These are phyloP conservation scores for Laticauda laticaudata DNA, from an alignment of 2,113 vertebrate genomes.

Conservation along the genomic window DNA sequence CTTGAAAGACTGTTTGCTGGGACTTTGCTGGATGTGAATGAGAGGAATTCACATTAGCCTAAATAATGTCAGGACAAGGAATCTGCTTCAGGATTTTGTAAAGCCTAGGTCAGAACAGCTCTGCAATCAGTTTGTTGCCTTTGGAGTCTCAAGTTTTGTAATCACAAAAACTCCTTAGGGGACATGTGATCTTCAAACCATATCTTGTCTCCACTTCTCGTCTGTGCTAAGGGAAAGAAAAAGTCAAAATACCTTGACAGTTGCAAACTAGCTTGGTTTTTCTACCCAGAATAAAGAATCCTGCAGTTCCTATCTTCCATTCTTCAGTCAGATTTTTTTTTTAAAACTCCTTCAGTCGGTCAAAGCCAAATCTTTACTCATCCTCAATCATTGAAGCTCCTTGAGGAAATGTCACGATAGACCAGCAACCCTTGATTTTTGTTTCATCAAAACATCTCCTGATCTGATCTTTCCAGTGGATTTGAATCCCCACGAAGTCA, in stretches of 20 bases:
- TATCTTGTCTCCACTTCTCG: not conserved
- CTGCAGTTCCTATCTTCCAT: rapidly evolving
- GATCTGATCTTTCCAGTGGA: not conserved
- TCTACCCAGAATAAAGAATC: too few relatives aligned
- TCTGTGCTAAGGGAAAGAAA: not conserved
- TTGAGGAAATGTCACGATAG: not conserved
- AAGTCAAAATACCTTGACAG: rapidly evolving
- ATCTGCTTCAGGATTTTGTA: too few relatives aligned
- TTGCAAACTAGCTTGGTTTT: not conserved
- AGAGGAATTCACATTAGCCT: too few relatives aligned
- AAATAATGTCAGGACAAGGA: too few relatives aligned
- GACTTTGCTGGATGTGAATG: too few relatives aligned
- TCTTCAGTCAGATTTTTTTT: rapidly evolving
- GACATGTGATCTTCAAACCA: not conserved
- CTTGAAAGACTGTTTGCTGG: too few relatives aligned
- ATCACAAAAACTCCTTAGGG: not conserved
- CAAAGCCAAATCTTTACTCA: not conserved
- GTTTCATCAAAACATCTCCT: not conserved
- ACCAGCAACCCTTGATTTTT: not conserved
- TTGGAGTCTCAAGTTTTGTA: not conserved
- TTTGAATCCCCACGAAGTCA: not conserved
- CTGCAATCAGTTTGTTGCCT: too few relatives aligned
- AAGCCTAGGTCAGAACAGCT: too few relatives aligned
- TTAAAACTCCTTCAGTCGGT: not conserved
- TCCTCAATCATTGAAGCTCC: not conserved